Conservation (phyloP, 2,888 invertebrate genomes). For the Pachliopta kotzebuea region DNA sequence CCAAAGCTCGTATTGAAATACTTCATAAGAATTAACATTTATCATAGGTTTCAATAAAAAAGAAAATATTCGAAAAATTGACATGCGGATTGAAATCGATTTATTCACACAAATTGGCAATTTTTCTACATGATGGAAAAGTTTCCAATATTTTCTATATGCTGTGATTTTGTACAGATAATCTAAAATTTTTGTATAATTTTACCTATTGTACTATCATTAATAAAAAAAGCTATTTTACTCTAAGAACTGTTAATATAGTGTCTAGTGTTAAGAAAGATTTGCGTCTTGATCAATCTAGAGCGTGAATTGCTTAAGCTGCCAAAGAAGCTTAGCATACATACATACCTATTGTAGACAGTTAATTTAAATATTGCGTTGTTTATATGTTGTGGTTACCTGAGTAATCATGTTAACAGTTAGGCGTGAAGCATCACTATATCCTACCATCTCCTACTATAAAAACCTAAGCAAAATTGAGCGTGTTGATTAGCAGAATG, state of each 20-base stretch:
- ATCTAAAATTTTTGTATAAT: slow-evolving; percentile 6
- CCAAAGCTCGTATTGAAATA: slow-evolving; percentile 22
- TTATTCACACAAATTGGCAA: slow-evolving; percentile 6
- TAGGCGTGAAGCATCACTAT: slow-evolving; percentile 26
- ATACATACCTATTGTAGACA: slow-evolving; percentile 13
- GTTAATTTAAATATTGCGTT: slow-evolving; percentile 4
- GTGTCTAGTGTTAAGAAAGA: slow-evolving; percentile 27
- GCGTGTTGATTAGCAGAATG: slow-evolving; percentile 41
- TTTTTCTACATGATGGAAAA: slow-evolving; percentile 21
- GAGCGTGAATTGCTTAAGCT: slow-evolving; percentile 27
- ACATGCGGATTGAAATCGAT: slow-evolving; percentile 14
- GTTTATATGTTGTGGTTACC: slow-evolving; percentile 5
- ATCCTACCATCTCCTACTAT: slow-evolving; percentile 28
- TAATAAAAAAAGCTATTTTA: slow-evolving; percentile 21
- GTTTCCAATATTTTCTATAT: slow-evolving; percentile 18
- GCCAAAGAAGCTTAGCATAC: slow-evolving; percentile 29
- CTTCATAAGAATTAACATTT: not conserved
- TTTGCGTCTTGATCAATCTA: slow-evolving; percentile 19
- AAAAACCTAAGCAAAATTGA: slow-evolving; percentile 45
- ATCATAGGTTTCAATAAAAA: slow-evolving; percentile 9
- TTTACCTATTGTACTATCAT: slow-evolving; percentile 12
- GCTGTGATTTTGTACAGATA: not conserved
- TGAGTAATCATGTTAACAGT: slow-evolving; percentile 1
- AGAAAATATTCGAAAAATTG: slow-evolving; percentile 23
- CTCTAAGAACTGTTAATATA: slow-evolving; percentile 19